Base-by-base conservation (phyloP, 2,797 vertebrate species). In the Momotus momota region DNA sequence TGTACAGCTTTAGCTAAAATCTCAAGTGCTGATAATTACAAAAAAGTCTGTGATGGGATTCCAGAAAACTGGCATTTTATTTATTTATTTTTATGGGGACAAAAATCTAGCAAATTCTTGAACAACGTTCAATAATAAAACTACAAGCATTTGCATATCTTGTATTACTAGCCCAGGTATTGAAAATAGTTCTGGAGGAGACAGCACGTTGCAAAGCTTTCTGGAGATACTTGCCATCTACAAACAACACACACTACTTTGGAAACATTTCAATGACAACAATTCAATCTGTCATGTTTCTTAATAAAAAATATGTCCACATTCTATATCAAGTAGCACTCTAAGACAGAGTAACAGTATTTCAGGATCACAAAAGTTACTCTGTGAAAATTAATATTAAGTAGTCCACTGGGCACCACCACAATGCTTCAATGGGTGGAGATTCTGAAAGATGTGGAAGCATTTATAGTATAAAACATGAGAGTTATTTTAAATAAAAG, bases 1-100 rank as follows among this genome's bases (percentile, higher is more conserved):
- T 97, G 90, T 97, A 90, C 97, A 93, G 73, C 69, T 96, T 97
- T 93, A 97, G 91, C 92, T 95, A 97, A 97, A 97, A 97, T 94
- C 94, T 97, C 92, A 97, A 98, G 97, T 93, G 78, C 69, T 89
- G 87, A 96, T 97, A 97, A 98, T 97, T 98, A 97, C 74, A 62
- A 97, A 96, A 97, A 95, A 90, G 29, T 40, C 85, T 93, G 78
- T 85, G 94, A 97, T 65, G 85, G 79, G 69, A 96, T 96, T 97
- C 93, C 91, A 88, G 93, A 97, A 97, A 95, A 48, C 49, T 87
- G 70, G 78, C 29, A 45, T 89, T 94, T 94, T 55, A 78, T 81
- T 95, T 97, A 90, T 88, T 93, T 93, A 57, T 88, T 93, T 93
- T 85, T n/a, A 43, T 3, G 11, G 22, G 16, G 29, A 57, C 48